A percentile compares a stretch with the other conserved stretches of the same genome.
These are phyloP conservation scores for Perca fluviatilis DNA, from an alignment of 2,113 vertebrate genomes.

Conservation along the genomic window DNA sequence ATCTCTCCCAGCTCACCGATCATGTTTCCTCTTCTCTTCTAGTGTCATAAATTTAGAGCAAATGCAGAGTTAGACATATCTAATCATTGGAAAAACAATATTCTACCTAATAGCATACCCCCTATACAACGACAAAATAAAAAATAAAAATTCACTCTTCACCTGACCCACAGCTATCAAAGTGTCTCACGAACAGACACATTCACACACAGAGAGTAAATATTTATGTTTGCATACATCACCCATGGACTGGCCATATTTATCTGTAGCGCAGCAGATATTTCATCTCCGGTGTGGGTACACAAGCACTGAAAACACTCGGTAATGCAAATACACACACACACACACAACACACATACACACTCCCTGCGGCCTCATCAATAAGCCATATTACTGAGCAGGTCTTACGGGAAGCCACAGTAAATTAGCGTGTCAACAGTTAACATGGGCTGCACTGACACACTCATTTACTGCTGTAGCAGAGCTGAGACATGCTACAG, in stretches of 20 bases:
- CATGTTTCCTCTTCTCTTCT: slow-evolving; percentile 19
- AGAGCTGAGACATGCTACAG: slow-evolving; percentile 48
- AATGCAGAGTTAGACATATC: neutral
- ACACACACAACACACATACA: slow-evolving; percentile 28
- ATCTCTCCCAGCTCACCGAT: slow-evolving; percentile 10
- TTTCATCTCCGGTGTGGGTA: slow-evolving; percentile 40
- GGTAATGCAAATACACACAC: slow-evolving; percentile 45
- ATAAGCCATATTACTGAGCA: slow-evolving; percentile 74
- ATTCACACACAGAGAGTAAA: slow-evolving; percentile 29
- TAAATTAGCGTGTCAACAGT: slow-evolving; percentile 82
- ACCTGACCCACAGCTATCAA: slow-evolving; percentile 8
- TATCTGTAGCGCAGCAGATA: slow-evolving; percentile 45
- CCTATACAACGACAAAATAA: neutral
- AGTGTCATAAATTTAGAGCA: neutral
- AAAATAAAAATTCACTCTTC: neutral
- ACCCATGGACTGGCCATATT: slow-evolving; percentile 44
- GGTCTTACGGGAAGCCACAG: slow-evolving; percentile 73
- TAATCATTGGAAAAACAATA: slow-evolving; percentile 11
- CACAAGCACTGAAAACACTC: slow-evolving; percentile 41
- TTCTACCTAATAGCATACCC: neutral
- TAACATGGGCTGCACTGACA: slow-evolving; percentile 70
- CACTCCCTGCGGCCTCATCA: slow-evolving; percentile 72
- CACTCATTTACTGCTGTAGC: slow-evolving; percentile 68
- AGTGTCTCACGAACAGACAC: slow-evolving; percentile 30
- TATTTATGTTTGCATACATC: slow-evolving; percentile 49